These are phyloP conservation scores for Myotis planiceps DNA, from an alignment of 2,797 vertebrate genomes.

Conservation along the genomic window DNA sequence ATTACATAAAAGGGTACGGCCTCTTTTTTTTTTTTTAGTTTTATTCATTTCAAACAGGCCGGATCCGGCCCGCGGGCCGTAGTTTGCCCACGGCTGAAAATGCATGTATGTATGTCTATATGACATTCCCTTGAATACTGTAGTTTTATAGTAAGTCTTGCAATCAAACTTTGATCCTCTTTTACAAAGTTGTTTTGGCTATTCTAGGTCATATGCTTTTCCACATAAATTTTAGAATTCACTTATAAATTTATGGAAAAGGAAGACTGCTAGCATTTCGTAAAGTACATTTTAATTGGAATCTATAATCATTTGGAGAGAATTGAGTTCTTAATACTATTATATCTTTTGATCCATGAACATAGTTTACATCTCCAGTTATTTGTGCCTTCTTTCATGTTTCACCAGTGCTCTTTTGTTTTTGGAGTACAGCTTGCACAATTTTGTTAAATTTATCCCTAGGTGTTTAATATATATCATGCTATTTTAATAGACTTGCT, in stretches of 20 bases:
- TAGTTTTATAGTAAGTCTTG: not conserved
- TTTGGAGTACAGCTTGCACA: not conserved
- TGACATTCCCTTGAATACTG: not conserved
- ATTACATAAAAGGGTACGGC: too few species aligned
- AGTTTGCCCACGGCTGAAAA: too few species aligned
- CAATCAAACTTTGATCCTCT: not conserved
- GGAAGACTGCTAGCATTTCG: not conserved
- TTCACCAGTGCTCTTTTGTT: not conserved
- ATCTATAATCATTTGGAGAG: not conserved
- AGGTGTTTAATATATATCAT: not conserved
- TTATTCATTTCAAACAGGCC: too few species aligned
- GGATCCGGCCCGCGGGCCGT: too few species aligned
- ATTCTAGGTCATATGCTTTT: not conserved
- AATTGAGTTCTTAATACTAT: not conserved
- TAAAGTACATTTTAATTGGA: not conserved
- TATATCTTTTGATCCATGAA: not conserved
- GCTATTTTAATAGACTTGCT: not conserved
- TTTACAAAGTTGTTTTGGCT: not conserved
- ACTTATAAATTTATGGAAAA: not conserved
- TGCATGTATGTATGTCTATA: not conserved
- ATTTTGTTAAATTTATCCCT: not conserved
- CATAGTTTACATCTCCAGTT: not conserved
- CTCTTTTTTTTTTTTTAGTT: too few species aligned
- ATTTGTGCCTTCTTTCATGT: not conserved
- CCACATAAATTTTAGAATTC: not conserved